Evolutionary conservation across 2,113 vertebrate genomes (phyloP), one percentile per base, ranked within the genome.

Genomic region (Elephantulus edwardii): DNA sequence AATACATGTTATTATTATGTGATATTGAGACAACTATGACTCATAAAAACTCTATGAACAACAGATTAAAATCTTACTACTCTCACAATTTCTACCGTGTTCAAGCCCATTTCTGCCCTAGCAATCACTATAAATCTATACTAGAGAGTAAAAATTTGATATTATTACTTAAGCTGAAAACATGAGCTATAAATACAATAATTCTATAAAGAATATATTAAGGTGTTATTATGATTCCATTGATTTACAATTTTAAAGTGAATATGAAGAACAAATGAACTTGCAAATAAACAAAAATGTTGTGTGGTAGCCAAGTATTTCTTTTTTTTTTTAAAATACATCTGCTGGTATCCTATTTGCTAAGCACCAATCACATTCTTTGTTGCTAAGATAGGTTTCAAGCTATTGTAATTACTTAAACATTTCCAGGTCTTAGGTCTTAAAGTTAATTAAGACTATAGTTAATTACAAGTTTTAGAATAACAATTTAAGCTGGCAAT

Each of bases 361-460:
- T 77, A 88, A 90, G n/a, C 64, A 8, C 38, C 26, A n/a, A n/a
- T n/a, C n/a, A 60, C 6, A 42, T 58, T 3, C n/a, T 83, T n/a
- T 74, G 33, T 84, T 83, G 46, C 35, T 76, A 91, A 40, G 40
- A 92, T 38, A 56, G 42, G 28, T 83, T 93, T 89, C 83, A 94
- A 87, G 95, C 95, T 91, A 91, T 85, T 95, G 94, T 95, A 95
- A 95, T 92, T 88, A 87, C 68, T 83, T 70, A 91, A 92, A 92
- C 70, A 82, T 75, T 93, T 93, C 68, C 42, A 84, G 94, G 78
- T 81, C 72, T 91, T 92, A 90, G 92, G 87, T 91, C n/a, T 74
- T 91, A 92, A 94, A 95, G 92, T 90, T 95, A 95, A 95, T 95
- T 95, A 94, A 95, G 89, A 92, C 87, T 92, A 44, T 95, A 91